Evolutionary conservation across 1,140 invertebrate genomes (phyloP), one percentile per base, ranked within the genome.

Genomic region (Drosophila nasuta): DNA sequence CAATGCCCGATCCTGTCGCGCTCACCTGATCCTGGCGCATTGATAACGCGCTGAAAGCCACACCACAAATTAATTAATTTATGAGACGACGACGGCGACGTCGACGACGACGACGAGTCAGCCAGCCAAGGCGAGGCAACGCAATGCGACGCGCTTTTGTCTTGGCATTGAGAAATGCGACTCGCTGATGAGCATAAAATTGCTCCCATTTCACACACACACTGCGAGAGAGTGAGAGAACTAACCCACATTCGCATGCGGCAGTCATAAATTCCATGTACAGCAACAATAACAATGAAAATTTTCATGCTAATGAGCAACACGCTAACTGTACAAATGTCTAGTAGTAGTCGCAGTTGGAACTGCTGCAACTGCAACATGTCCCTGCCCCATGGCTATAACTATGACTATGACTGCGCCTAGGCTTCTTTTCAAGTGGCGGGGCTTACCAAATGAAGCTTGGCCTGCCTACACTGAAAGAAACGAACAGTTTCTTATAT

Each of bases 61-160:
- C 85, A 89, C 86, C 85, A 79, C 80, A 88, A 89, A 89, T 89
- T 89, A 89, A 89, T 89, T 89, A 89, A 89, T 89, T 89, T 89
- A 89, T 90, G 86, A 85, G 64, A 3, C 62, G 41, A 70, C 57
- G 58, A 67, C 56, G 41, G 3, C 20, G 52, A 3, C 62, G 17
- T 17, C 15, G 20, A 0, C 20, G 20, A 20, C 2, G 41, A 70
- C 57, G 58, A 67, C 56, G 41, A 25, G 20, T 25, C 20, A 25
- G 20, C 20, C 20, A 83, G 63, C 11, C 49, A 30, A 56, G 57
- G 43, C 35, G n/a, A 60, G 43, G 15, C 51, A 20, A 45, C 51
- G 35, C 49, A 38, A 58, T 7, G 33, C 57, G 35, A 35, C 6
- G 41, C 52, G 52, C 45, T 35, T 20, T 15, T 17, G 46, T 68